A percentile compares a stretch with the other conserved stretches of the same genome.
These are phyloP conservation scores for Mechanitis mazaeus DNA, from an alignment of 2,888 invertebrate genomes.

Conservation along the genomic window DNA sequence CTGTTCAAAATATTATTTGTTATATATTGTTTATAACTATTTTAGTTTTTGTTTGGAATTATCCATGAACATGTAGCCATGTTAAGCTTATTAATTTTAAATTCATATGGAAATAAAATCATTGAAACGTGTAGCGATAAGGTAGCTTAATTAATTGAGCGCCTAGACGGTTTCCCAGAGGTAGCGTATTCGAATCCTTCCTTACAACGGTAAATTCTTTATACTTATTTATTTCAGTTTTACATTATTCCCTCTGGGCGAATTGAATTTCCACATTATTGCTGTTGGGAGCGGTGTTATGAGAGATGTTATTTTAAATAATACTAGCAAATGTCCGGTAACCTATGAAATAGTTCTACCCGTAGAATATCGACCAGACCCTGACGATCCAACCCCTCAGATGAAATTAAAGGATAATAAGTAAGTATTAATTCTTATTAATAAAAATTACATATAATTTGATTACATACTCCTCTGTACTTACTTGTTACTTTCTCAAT, in stretches of 20 bases:
- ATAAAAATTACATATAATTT: not conserved
- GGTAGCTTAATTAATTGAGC: no score
- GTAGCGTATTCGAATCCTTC: no score
- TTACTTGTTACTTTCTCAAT: slow-evolving; percentile 16
- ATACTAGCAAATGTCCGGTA: slow-evolving; percentile 78
- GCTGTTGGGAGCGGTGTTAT: slow-evolving; percentile 68
- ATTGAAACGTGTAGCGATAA: no score
- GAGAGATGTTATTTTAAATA: slow-evolving; percentile 76
- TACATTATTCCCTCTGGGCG: slow-evolving; percentile 74
- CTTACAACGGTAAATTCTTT: no score
- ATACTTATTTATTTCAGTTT: slow-evolving; percentile 54
- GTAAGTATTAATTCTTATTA: slow-evolving; percentile 35
- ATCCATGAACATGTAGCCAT: no score
- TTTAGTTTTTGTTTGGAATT: no score
- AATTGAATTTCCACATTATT: slow-evolving; percentile 78
- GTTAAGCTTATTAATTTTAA: no score
- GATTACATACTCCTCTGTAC: not conserved
- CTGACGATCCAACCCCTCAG: slow-evolving; percentile 31
- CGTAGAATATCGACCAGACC: slow-evolving; percentile 41
- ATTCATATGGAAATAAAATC: no score
- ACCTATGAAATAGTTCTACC: slow-evolving; percentile 66
- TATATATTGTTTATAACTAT: no score
- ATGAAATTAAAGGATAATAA: slow-evolving; percentile 48
- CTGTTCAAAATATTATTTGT: not conserved
- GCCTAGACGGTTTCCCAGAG: no score